phyloP scores from a whole-genome alignment of 2,113 vertebrate species.

The Vulpes ferrilata region DNA sequence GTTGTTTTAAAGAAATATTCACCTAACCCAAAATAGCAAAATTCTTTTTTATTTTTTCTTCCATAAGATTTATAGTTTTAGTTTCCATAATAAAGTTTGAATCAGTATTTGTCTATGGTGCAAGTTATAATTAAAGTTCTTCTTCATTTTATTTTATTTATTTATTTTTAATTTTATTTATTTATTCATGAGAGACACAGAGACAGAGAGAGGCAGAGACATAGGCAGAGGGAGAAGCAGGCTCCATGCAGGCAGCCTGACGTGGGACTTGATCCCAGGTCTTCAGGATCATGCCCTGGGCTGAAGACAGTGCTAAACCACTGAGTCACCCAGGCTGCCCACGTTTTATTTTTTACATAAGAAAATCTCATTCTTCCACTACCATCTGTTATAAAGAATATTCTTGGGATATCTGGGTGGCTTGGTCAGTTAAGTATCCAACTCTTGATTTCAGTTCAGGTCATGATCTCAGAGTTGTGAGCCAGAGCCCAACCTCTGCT shows the following conservation, averaged over 20 bases:
- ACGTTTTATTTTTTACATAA: background rate
- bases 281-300: too few relatives aligned
- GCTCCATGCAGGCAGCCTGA: too few relatives aligned
- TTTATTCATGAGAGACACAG: too few relatives aligned
- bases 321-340: too few relatives aligned
- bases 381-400: background rate
- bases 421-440: background rate
- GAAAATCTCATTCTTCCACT: background rate
- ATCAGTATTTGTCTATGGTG: background rate
- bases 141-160: background rate
- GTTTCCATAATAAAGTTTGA: background rate
- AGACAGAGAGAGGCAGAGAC: too few relatives aligned
- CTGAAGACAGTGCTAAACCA: too few relatives aligned
- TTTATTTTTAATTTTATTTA: too few relatives aligned
- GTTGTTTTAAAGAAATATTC: constrained; percentile 12
- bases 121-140: background rate
- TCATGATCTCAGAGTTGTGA: background rate
- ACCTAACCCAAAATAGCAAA: background rate
- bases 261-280: too few relatives aligned
- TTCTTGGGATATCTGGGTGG: background rate
- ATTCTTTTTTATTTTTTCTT: background rate
- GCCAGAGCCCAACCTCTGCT: background rate
- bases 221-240: too few relatives aligned
- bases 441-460: background rate
- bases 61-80: background rate